Evolutionary conservation across 1,140 invertebrate genomes (phyloP), one percentile per base, ranked within the genome.

Genomic region (Drosophila nigrodunni): DNA sequence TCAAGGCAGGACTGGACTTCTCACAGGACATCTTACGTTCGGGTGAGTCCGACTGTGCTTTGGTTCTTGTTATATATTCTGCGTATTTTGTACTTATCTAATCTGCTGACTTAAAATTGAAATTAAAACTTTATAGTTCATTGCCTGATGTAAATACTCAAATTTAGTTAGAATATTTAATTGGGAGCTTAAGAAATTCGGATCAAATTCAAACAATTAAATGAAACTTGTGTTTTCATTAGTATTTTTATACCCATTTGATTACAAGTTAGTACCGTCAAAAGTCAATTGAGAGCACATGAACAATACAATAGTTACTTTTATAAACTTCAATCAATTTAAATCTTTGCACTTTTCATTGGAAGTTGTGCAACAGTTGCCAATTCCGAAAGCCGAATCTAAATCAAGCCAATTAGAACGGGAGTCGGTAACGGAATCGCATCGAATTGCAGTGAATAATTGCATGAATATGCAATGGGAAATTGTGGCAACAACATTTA

Each of bases 391-490:
- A 44, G 1, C 37, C 7, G 43, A 37, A 76, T 73, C 47, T 71
- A 87, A 74, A 80, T 82, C 64, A 76, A 60, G 44, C 80, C 83
- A 88, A 88, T 88, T 88, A 88, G 77, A 69, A 60, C 25, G 47
- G 13, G 58, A 64, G 62, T 66, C 35, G 46, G 49, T 60, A 78
- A 58, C 58, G 80, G 41, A 61, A 72, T 64, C 61, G 64, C 79
- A 54, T 77, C 49, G 52, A 44, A 39, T n/a, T 21, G 72, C 62
- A 67, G 73, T 85, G 49, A 58, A 85, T 71, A 77, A 77, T 78
- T 68, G 77, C 65, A 88, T 88, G 77, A 88, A 88, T 88, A 83
- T 89, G 77, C 83, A 83, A 76, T 60, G 70, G 13, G 25, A 30
- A 74, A 61, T 60, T 74, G 58, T 68, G 58, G 72, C 73, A 67